Evolutionary conservation across 1,140 invertebrate genomes (phyloP), one percentile per base, ranked within the genome.

Genomic region (Procambarus clarkii): DNA sequence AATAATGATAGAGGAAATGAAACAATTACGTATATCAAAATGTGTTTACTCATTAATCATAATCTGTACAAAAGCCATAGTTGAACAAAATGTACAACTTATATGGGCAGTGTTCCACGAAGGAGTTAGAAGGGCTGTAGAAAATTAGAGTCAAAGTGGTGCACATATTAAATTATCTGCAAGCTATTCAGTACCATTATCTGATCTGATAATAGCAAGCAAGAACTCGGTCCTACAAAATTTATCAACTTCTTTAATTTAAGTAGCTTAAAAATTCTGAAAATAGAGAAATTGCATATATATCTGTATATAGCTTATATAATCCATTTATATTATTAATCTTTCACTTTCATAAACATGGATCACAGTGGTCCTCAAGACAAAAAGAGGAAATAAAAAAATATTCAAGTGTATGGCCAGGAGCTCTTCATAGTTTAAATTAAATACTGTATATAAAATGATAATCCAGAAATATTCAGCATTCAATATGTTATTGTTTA

Each of bases 51-150:
- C 45, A 48, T 50, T 80, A 45, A 80, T 48, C 48, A 80, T 80
- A 46, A 50, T 80, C 78, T 80, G 78, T 80, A 80, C 78, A 80
- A 80, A 80, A 80, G 78, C 78, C 78, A 80, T 15, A 80, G 78
- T 54, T 80, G 78, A 44, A 50, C 78, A 45, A 80, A 80, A 80
- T 48, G 78, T 80, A 50, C 78, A 80, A 80, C 60, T 64, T 64
- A 13, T 18, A 48, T 50, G 78, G n/a, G 78, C 78, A 80, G 78
- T 80, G 78, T 80, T 50, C 78, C 78, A 80, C 78, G 50, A 50
- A 80, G 78, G 78, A 80, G 78, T 50, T 48, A 21, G 48, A 46
- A 80, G 11, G 45, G 44, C 46, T n/a, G 78, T 80, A 80, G 78
- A 80, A 80, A 80, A 80, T 13, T 18, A 80, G 46, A 80, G 78